Evolutionary conservation across 2,797 vertebrate species (phyloP).

Genomic region (Anguilla pacifica): DNA sequence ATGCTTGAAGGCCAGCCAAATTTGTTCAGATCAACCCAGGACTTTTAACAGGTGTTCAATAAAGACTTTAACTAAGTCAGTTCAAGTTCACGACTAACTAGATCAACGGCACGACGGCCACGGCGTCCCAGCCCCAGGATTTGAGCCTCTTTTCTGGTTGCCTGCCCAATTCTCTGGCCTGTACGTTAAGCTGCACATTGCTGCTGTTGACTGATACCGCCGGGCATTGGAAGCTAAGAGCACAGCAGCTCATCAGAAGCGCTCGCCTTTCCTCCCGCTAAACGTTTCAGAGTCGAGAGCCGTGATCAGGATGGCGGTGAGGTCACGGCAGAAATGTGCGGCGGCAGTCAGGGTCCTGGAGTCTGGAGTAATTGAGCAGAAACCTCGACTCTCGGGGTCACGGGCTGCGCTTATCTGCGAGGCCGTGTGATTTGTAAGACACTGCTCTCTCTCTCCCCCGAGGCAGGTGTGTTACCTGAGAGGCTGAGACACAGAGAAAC

Average conservation of each 20-base stretch:
- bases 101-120: not conserved
- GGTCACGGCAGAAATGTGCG: not conserved
- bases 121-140: not conserved
- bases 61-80: not conserved
- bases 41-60: not conserved
- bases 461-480: not conserved
- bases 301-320: not conserved
- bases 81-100: not conserved
- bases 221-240: not conserved
- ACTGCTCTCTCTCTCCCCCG: not conserved
- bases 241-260: not conserved
- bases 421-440: constrained; percentile 7
- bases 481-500: not conserved
- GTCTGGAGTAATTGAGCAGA: not conserved
- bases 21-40: not conserved
- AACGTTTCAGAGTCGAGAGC: not conserved
- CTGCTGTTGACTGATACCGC: not conserved
- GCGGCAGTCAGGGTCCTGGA: not conserved
- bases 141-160: not conserved
- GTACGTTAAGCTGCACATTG: not conserved
- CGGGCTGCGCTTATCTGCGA: not conserved
- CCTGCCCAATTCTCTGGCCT: not conserved
- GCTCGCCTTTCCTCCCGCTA: not conserved
- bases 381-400: not conserved
- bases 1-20: not conserved